These are phyloP conservation scores for Setophaga petechia DNA, from an alignment of 2,113 vertebrate genomes.

Conservation along the genomic window DNA sequence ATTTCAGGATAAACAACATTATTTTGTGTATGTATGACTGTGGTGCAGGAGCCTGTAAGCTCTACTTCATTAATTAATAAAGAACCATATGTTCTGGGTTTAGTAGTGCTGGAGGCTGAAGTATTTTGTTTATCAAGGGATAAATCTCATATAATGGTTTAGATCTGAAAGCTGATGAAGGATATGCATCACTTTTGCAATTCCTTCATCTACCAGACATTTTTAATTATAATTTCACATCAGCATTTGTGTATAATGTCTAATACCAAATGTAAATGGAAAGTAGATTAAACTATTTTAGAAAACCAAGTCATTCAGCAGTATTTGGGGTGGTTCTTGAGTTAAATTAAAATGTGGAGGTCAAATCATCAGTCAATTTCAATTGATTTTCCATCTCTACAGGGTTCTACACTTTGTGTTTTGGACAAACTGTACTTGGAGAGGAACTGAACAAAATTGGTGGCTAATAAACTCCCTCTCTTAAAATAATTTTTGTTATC, in stretches of 20 bases:
- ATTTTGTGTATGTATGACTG: not conserved
- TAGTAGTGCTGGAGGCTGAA: not conserved
- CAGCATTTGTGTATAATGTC: not conserved
- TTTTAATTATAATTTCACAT: constrained; percentile 21
- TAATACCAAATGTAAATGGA: not conserved
- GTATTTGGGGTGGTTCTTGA: not conserved
- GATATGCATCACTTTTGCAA: not conserved
- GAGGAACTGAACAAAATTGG: not conserved
- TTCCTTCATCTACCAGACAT: not conserved
- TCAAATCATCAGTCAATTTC: not conserved
- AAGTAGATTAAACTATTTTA: not conserved
- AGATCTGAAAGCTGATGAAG: constrained; percentile 5
- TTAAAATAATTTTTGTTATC: not conserved
- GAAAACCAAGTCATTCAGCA: not conserved
- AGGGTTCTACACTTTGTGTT: not conserved
- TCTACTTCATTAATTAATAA: constrained; percentile 56
- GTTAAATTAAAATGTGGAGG: not conserved
- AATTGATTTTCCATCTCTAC: not conserved
- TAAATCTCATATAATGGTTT: constrained; percentile 37
- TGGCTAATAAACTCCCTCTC: not conserved
- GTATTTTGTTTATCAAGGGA: constrained; percentile 24
- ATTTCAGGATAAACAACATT: constrained; percentile 30
- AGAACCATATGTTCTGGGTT: not conserved
- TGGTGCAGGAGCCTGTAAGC: not conserved
- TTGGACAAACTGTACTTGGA: not conserved